These are phyloP conservation scores for Sebastes minor DNA, from an alignment of 2,797 vertebrate species.

Conservation along the genomic window DNA sequence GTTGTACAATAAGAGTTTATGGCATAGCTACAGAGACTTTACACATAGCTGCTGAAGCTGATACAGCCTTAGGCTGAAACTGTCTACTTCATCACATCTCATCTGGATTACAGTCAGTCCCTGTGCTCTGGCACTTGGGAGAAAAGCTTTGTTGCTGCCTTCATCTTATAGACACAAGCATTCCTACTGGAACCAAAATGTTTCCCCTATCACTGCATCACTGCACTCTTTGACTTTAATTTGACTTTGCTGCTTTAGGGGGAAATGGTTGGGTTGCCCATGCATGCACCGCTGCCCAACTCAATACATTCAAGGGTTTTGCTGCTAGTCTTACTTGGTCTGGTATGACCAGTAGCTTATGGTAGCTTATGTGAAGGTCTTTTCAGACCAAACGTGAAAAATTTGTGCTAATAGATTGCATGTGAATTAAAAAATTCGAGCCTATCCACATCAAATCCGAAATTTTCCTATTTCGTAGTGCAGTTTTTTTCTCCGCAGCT, in stretches of 20 bases:
- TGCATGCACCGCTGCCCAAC: not conserved
- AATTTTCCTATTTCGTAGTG: too few relatives aligned
- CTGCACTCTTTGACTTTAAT: not conserved
- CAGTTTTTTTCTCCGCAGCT: not conserved
- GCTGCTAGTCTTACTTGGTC: not conserved
- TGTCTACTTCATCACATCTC: not conserved
- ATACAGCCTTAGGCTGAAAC: not conserved
- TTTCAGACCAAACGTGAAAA: not conserved
- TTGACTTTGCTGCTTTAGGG: not conserved
- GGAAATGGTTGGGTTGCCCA: not conserved
- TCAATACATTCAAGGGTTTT: not conserved
- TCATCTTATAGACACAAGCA: not conserved
- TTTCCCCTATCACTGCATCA: not conserved
- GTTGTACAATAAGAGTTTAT: not conserved
- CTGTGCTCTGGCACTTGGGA: not conserved
- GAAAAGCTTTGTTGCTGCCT: conserved; percentile 3
- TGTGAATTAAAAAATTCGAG: too few relatives aligned
- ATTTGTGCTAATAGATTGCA: not conserved
- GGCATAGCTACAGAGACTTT: not conserved
- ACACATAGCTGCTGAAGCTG: not conserved
- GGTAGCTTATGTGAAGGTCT: not conserved
- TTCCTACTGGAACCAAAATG: not conserved
- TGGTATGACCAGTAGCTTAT: not conserved
- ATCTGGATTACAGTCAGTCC: conserved; percentile 1
- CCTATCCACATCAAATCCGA: too few relatives aligned